Conservation (phyloP, 2,888 invertebrate genomes). For the Adineta ricciae region DNA sequence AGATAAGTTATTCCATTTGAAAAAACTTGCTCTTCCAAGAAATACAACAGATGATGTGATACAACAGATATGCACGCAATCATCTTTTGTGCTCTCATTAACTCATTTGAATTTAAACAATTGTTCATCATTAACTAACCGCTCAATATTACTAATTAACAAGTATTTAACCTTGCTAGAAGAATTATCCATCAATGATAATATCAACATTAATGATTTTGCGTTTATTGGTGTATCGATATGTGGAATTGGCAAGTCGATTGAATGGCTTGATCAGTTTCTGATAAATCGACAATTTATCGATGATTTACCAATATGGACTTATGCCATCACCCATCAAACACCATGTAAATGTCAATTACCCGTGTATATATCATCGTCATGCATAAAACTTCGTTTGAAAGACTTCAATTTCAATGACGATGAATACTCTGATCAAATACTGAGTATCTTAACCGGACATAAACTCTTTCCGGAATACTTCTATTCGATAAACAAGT, state of each 20-base stretch:
- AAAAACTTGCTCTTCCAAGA: not conserved
- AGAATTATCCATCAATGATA: not conserved
- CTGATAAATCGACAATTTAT: not conserved
- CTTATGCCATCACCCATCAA: not conserved
- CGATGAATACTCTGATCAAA: not conserved
- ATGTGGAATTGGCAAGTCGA: not conserved
- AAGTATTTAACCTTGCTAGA: not conserved
- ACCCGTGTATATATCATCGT: not conserved
- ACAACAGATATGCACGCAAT: not conserved
- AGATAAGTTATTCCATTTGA: not conserved
- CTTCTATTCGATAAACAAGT: not conserved
- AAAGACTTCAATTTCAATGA: not conserved
- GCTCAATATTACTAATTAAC: not conserved
- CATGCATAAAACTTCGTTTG: not conserved
- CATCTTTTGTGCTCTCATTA: not conserved
- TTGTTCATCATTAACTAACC: not conserved
- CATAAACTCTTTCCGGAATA: not conserved
- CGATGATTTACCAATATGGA: not conserved
- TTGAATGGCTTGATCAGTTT: not conserved
- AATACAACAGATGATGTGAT: not conserved
- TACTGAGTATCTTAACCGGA: not conserved
- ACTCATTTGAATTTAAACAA: not conserved
- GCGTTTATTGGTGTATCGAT: not conserved
- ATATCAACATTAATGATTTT: not conserved
- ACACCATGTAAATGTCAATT: not conserved